phyloP scores from a whole-genome alignment of 2,113 vertebrate species.

The Entomyzon cyanotis region DNA sequence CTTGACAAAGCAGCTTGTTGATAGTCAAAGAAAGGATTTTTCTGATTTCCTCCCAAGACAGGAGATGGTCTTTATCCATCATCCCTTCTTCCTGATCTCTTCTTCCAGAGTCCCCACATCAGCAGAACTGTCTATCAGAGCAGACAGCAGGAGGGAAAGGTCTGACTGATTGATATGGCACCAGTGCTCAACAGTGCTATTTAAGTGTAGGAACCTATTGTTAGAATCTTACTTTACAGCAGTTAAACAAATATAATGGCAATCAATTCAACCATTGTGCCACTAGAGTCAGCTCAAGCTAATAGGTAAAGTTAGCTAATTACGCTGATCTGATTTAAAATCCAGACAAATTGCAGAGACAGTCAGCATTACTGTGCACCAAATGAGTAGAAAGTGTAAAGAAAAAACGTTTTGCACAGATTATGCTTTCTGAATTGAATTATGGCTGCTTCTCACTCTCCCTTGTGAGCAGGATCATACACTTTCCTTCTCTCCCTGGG shows the following conservation, averaged over 20 bases:
- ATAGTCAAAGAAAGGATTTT: slow-evolving; percentile 79
- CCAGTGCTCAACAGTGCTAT: slow-evolving; percentile 59
- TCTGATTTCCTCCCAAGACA: slow-evolving; percentile 86
- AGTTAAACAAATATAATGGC: slow-evolving; percentile 84
- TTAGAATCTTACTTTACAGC: slow-evolving; percentile 81
- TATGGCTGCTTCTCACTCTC: not conserved
- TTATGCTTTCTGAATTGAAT: not conserved
- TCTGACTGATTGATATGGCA: slow-evolving; percentile 75
- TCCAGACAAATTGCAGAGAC: slow-evolving; percentile 52
- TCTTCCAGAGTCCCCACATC: slow-evolving; percentile 79
- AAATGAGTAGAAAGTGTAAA: not conserved
- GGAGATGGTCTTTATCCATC: slow-evolving; percentile 91
- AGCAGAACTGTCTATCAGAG: slow-evolving; percentile 78
- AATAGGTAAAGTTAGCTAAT: slow-evolving; percentile 75
- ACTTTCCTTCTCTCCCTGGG: not conserved
- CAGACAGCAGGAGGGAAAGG: slow-evolving; percentile 76
- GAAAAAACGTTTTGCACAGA: not conserved
- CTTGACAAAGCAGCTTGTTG: slow-evolving; percentile 88
- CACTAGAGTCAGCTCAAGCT: slow-evolving; percentile 66
- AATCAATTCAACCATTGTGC: slow-evolving; percentile 75
- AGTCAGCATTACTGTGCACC: not conserved
- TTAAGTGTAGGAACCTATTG: slow-evolving; percentile 78
- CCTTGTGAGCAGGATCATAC: not conserved
- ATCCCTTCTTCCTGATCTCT: slow-evolving; percentile 89
- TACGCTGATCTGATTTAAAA: slow-evolving; percentile 70